These are phyloP conservation scores for Cerceris rybyensis DNA, from an alignment of 2,888 invertebrate species.

Conservation along the genomic window DNA sequence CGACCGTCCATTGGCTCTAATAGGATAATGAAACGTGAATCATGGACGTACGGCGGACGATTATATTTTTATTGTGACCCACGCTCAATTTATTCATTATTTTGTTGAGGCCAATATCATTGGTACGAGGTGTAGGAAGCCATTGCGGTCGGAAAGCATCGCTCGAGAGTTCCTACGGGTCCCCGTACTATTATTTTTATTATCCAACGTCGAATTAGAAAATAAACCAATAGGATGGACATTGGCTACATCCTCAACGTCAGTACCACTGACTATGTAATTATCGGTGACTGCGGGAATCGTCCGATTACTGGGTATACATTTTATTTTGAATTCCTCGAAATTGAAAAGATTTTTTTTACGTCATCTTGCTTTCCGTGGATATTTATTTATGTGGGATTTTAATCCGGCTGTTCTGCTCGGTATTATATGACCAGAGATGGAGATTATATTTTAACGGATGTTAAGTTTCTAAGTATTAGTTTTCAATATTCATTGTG, in stretches of 20 bases:
- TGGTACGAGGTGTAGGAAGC: constrained; percentile 72
- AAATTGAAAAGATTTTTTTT: no score
- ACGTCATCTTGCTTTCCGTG: neutral
- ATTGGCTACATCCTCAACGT: constrained; percentile 44
- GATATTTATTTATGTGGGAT: neutral
- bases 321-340: no score
- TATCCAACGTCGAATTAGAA: constrained; percentile 43
- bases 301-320: constrained; percentile 1
- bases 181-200: constrained; percentile 47
- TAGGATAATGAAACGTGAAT: constrained; percentile 79
- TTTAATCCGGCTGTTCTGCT: no score
- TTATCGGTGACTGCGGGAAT: constrained; percentile 18
- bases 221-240: constrained; percentile 39
- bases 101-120: constrained; percentile 79
- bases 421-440: no score
- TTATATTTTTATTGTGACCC: constrained; percentile 77
- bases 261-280: constrained; percentile 26
- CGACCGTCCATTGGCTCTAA: constrained; percentile 75
- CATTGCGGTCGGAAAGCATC: constrained; percentile 64
- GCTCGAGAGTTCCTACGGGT: constrained; percentile 56
- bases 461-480: no score
- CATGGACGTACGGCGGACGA: constrained; percentile 76
- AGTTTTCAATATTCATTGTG: no score
- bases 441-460: no score
- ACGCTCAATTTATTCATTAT: constrained; percentile 79